Conservation (phyloP, 2,888 invertebrate species). For the Chalcosyrphus nemorum region DNA sequence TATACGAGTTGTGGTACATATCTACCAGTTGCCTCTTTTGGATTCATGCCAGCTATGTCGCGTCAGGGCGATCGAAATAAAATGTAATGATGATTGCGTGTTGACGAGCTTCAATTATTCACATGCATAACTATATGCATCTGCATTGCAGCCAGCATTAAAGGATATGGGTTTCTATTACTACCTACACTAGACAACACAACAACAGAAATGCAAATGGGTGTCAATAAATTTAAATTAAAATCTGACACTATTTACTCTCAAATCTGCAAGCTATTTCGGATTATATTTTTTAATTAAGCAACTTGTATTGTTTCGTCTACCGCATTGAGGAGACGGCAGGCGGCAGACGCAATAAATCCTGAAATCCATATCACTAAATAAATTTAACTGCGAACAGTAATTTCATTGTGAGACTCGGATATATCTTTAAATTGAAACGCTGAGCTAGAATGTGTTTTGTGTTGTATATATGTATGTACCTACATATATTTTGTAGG, state of each 20-base stretch:
- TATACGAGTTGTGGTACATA: too few relatives aligned
- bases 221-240: constrained; percentile 39
- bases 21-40: constrained; percentile 33
- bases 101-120: constrained; percentile 66
- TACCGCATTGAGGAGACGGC: background rate
- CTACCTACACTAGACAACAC: background rate
- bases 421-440: constrained; percentile 20
- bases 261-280: constrained; percentile 3
- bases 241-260: constrained; percentile 19
- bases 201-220: constrained; percentile 15
- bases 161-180: constrained; percentile 36
- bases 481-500: constrained; percentile 12
- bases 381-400: constrained; percentile 39
- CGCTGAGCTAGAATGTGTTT: constrained; percentile 19
- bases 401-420: constrained; percentile 32
- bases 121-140: background rate
- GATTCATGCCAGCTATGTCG: constrained; percentile 47
- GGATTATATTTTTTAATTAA: constrained; percentile 26
- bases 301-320: constrained; percentile 1
- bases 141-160: constrained; percentile 42
- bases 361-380: constrained; percentile 24
- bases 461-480: background rate
- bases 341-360: constrained; percentile 18
- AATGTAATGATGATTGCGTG: constrained; percentile 68
- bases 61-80: constrained; percentile 52